A percentile compares a stretch with the other conserved stretches of the same genome.
Conservation (phyloP, 2,797 vertebrate genomes). For the Aviceda cuculoides region DNA sequence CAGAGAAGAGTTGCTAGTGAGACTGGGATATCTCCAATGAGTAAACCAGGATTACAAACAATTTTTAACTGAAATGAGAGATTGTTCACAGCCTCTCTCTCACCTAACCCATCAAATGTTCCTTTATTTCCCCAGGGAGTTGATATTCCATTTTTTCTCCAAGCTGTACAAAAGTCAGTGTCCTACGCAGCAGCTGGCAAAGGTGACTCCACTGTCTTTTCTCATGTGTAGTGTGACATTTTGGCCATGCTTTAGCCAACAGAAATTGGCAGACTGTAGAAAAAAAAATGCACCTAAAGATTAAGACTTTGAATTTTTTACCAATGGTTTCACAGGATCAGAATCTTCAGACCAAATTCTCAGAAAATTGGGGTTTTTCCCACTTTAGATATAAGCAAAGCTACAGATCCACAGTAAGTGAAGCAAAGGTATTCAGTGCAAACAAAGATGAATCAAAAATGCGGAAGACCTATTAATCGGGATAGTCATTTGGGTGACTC, state of each 20-base stretch:
- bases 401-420: background rate
- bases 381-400: background rate
- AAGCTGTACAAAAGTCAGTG: background rate
- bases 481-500: fast-evolving
- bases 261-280: background rate
- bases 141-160: background rate
- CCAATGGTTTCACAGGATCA: background rate
- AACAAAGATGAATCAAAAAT: background rate
- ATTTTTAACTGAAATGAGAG: background rate
- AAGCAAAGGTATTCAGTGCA: background rate
- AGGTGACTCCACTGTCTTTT: background rate
- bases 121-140: background rate
- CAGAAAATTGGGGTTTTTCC: background rate
- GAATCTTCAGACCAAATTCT: background rate
- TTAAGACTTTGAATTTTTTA: background rate
- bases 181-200: background rate
- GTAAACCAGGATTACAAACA: background rate
- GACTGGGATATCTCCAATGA: background rate
- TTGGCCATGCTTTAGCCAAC: background rate
- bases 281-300: background rate
- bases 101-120: background rate
- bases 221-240: background rate
- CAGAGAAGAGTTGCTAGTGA: background rate
- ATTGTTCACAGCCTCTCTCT: background rate
- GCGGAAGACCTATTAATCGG: background rate